Percentiles rank a stretch among this genome's conserved stretches.
phyloP scores from a whole-genome alignment of 1,140 invertebrate genomes.

The Sarcophaga peregrina region DNA sequence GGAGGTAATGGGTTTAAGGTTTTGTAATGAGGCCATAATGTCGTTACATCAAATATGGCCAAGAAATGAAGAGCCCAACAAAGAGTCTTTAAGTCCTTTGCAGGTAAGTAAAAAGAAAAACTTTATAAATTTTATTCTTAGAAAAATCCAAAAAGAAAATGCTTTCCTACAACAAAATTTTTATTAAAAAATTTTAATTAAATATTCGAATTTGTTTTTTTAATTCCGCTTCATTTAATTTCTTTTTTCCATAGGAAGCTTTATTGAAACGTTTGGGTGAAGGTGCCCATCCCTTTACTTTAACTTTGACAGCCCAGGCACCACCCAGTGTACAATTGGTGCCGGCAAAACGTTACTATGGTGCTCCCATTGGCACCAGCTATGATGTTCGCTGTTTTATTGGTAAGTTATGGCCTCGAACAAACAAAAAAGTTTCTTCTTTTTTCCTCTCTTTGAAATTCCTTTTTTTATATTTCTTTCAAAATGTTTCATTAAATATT shows the following conservation, averaged over 20 bases:
- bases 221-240: not conserved
- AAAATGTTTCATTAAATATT: too few relatives aligned
- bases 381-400: constrained; percentile 75
- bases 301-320: constrained; percentile 81
- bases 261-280: constrained; percentile 81
- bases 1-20: constrained; percentile 91
- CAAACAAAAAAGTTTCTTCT: too few relatives aligned
- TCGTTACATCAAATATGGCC: constrained; percentile 87
- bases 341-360: constrained; percentile 89
- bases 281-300: constrained; percentile 83
- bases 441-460: too few relatives aligned
- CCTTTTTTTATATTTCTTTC: too few relatives aligned
- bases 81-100: constrained; percentile 72
- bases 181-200: not conserved
- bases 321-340: constrained; percentile 90
- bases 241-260: constrained; percentile 73
- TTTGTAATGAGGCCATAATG: constrained; percentile 91
- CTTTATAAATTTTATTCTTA: too few relatives aligned
- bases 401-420: too few relatives aligned
- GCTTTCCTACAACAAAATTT: not conserved
- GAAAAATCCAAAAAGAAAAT: not conserved
- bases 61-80: constrained; percentile 69
- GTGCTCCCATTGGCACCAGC: constrained; percentile 89
- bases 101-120: constrained; percentile 72
- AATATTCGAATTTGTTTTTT: not conserved